Conservation (phyloP, 2,113 vertebrate genomes). For the Stercorarius parasiticus region DNA sequence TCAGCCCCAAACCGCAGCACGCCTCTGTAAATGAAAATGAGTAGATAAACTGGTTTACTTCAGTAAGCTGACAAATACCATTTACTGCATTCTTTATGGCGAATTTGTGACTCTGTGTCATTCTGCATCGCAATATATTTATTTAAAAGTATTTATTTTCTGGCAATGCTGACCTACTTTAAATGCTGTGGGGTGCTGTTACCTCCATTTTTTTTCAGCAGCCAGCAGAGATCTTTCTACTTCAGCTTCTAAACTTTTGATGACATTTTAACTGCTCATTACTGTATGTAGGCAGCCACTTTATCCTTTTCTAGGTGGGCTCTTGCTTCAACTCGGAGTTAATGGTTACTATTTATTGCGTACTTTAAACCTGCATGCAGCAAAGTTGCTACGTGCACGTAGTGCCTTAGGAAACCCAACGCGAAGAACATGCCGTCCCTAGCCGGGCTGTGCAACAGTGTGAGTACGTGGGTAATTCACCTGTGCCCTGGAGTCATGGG, state of each 20-base stretch:
- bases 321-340: constrained; percentile 7
- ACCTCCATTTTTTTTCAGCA: background rate
- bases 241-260: constrained; percentile 16
- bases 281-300: background rate
- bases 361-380: background rate
- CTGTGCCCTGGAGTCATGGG: background rate
- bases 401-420: background rate
- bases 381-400: background rate
- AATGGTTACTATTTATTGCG: constrained; percentile 71
- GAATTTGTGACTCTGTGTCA: background rate
- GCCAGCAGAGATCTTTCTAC: constrained; percentile 24
- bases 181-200: background rate
- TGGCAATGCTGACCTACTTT: constrained; percentile 7
- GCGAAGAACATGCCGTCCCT: background rate
- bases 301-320: background rate
- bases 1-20: background rate
- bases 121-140: background rate
- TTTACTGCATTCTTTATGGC: background rate
- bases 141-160: background rate
- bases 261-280: constrained; percentile 35
- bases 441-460: background rate
- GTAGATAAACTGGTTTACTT: background rate
- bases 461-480: background rate
- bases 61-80: background rate
- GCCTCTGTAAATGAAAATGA: background rate